Evolutionary conservation across 2,888 invertebrate species (phyloP), one percentile per base, ranked within the genome.

Genomic region (Sturmia bella): DNA sequence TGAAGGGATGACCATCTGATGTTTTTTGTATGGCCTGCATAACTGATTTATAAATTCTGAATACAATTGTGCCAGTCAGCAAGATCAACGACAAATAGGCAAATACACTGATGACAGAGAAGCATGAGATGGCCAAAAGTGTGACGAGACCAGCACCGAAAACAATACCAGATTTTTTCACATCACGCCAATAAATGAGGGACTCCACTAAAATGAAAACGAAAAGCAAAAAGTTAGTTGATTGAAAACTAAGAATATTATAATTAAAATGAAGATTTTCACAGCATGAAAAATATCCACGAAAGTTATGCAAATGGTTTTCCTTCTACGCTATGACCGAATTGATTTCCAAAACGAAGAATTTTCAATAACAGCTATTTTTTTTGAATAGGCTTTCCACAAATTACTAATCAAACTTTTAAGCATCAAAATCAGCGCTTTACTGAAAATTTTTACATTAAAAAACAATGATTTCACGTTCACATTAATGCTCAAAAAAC

Each of bases 181-280:
- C 96, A 92, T 97, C 96, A 86, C 98, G 95, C 99, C 99, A 99
- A 93, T 99, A 99, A 91, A 99, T 96, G 91, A 99, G 93, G 89
- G 97, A 96, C 92, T 97, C 96, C 94, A 97, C 97, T 97, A 93
- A 9, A 94, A 94, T 86, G 17, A 84, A 85, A 87, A 87, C 89
- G 88, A 84, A 84, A 84, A 84, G 69, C 24, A 73, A 48, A 39
- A 57, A n/a, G n/a, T 19, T 59, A 39, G 15, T 27, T 24, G 2
- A 59, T 39, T 52, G n/a, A 19, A 45, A 1, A 32, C 9, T 6
- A 7, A 32, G 9, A n/a, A n/a, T n/a, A 32, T 32, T 32, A 32
- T 7, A 32, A 3, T 6, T 7, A 32, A 32, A 7, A 32, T 32
- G 9, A 32, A 32, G 32, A 9, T 6, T 32, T 32, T 32, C n/a